A percentile compares a stretch with the other conserved stretches of the same genome.
These are phyloP conservation scores for Copsychus sechellarum DNA, from an alignment of 2,113 vertebrate genomes.

Conservation along the genomic window DNA sequence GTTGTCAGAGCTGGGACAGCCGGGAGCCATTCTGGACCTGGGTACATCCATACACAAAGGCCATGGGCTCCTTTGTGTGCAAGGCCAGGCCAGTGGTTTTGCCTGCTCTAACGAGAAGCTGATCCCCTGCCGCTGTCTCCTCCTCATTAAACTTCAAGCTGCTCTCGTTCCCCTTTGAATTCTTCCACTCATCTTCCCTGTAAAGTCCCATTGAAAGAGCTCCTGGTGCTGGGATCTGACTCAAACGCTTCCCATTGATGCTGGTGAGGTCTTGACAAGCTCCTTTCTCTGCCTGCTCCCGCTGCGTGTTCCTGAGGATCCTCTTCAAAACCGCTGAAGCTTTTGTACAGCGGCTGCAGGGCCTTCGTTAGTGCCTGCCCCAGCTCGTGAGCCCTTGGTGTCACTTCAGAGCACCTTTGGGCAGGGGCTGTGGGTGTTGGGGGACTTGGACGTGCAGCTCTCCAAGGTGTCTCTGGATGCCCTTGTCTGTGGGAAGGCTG, in stretches of 20 bases:
- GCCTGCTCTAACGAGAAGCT: neutral
- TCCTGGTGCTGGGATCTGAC: neutral
- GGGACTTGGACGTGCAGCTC: neutral
- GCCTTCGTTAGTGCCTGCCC: neutral
- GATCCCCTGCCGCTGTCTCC: neutral
- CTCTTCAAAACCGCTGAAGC: neutral
- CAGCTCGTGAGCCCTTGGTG: accelerated
- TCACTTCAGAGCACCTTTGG: neutral
- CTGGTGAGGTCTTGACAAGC: slow-evolving; percentile 26
- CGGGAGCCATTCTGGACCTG: accelerated
- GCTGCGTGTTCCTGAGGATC: neutral
- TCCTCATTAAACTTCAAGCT: slow-evolving; percentile 63
- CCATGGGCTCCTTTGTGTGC: slow-evolving; percentile 2
- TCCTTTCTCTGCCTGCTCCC: neutral
- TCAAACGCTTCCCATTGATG: neutral
- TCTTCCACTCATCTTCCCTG: slow-evolving; percentile 7
- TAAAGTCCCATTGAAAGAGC: slow-evolving; percentile 19
- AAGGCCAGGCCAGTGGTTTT: neutral
- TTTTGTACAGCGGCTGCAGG: accelerated
- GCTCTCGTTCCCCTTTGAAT: slow-evolving; percentile 7
- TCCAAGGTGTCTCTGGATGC: neutral
- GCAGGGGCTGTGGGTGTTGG: neutral
- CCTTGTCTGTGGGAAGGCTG: neutral
- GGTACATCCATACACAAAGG: neutral
- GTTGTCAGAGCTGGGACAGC: neutral